A percentile compares a stretch with the other conserved stretches of the same genome.
phyloP scores from a whole-genome alignment of 2,113 vertebrate genomes.

The Vidua macroura region DNA sequence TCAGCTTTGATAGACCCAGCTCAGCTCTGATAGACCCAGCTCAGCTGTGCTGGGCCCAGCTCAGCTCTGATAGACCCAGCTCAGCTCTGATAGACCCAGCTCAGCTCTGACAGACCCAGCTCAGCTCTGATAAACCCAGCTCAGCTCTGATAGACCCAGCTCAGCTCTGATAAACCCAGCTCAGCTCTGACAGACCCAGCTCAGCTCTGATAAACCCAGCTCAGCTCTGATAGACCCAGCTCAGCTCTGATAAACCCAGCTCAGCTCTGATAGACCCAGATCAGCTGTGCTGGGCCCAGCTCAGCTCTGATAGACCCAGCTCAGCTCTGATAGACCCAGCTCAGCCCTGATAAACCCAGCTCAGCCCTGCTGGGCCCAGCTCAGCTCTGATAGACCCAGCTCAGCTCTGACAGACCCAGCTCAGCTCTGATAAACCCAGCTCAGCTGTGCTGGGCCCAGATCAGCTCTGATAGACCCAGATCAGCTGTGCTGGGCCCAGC shows the following conservation, averaged over 20 bases:
- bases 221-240: accelerated
- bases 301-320: accelerated
- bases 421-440: not conserved
- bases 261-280: accelerated
- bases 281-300: accelerated
- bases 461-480: not conserved
- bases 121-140: accelerated
- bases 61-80: too few relatives aligned
- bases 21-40: accelerated
- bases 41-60: accelerated
- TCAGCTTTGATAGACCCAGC: accelerated
- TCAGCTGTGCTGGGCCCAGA: not conserved
- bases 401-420: accelerated
- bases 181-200: too few relatives aligned
- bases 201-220: not conserved
- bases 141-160: accelerated
- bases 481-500: too few relatives aligned
- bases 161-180: not conserved
- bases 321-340: accelerated
- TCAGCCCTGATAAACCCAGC: accelerated
- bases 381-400: accelerated
- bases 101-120: not conserved
- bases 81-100: too few relatives aligned
- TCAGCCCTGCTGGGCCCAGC: accelerated
- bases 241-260: accelerated